Evolutionary conservation across 2,797 vertebrate species (phyloP).

Genomic region (Lerista edwardsae): DNA sequence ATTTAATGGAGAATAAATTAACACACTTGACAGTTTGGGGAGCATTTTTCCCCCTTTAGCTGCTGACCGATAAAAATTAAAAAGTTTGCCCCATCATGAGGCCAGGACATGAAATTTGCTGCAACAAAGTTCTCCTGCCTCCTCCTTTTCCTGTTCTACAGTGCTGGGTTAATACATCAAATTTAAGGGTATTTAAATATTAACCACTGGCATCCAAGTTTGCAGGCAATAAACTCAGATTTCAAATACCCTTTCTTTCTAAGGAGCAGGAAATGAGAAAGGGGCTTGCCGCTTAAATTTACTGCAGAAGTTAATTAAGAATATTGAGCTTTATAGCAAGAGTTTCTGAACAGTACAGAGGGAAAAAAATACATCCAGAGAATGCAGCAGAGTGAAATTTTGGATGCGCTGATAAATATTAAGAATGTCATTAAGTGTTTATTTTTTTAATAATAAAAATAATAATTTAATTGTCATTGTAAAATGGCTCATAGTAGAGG

Average conservation of each 20-base stretch:
- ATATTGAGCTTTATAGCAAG: constrained; percentile 73
- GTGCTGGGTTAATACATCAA: constrained; percentile 59
- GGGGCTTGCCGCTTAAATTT: constrained; percentile 73
- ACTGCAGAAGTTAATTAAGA: constrained; percentile 78
- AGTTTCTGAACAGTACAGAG: constrained; percentile 61
- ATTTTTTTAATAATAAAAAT: constrained; percentile 67
- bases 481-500: constrained; percentile 81
- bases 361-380: constrained; percentile 71
- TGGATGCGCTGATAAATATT: constrained; percentile 80
- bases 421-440: constrained; percentile 78
- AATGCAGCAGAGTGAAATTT: constrained; percentile 72
- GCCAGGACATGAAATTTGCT: constrained; percentile 53
- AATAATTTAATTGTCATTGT: constrained; percentile 84
- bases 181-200: constrained; percentile 75
- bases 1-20: constrained; percentile 80
- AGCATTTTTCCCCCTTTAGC: constrained; percentile 71
- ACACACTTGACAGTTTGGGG: constrained; percentile 74
- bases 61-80: constrained; percentile 64
- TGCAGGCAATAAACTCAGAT: constrained; percentile 69
- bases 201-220: constrained; percentile 64
- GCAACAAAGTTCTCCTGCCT: constrained; percentile 49
- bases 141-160: constrained; percentile 49
- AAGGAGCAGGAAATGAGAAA: constrained; percentile 62
- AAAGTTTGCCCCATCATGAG: constrained; percentile 49
- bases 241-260: constrained; percentile 68